Conservation (phyloP, 2,113 vertebrate genomes). For the Garra rufa region DNA sequence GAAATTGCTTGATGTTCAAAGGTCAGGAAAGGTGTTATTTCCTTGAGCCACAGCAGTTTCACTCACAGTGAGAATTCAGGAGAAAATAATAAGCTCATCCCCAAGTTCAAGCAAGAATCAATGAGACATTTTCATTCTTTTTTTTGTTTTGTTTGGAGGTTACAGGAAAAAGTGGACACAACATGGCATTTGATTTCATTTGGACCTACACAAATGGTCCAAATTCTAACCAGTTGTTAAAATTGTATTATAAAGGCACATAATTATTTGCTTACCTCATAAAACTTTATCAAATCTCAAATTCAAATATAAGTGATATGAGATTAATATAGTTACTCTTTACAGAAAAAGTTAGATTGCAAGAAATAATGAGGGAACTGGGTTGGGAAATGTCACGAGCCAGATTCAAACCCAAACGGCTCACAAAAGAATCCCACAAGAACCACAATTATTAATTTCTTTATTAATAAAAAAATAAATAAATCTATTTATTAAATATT, state of each 20-base stretch:
- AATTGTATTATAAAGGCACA: not conserved
- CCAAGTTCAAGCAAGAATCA: not conserved
- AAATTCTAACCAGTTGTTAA: not conserved
- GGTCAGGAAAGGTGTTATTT: not conserved
- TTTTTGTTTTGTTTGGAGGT: not conserved
- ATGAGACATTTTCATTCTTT: not conserved
- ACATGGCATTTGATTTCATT: not conserved
- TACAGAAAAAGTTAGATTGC: not conserved
- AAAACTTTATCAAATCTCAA: not conserved
- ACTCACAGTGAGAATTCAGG: not conserved
- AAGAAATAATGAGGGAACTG: not conserved
- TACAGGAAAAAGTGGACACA: not conserved
- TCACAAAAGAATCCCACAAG: not conserved
- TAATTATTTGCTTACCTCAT: not conserved
- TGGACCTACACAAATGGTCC: not conserved
- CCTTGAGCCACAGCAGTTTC: not conserved
- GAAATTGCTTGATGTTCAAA: slow-evolving; percentile 13
- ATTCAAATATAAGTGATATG: not conserved
- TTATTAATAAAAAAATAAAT: too few relatives aligned
- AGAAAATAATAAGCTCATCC: too few relatives aligned
- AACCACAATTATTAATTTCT: too few relatives aligned
- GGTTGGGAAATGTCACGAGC: not conserved
- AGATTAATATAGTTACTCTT: not conserved
- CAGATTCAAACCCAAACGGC: not conserved
- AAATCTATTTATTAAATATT: too few relatives aligned